Evolutionary conservation across 2,888 invertebrate genomes (phyloP), one percentile per base, ranked within the genome.

Genomic region (Flabesymbios commensalis): DNA sequence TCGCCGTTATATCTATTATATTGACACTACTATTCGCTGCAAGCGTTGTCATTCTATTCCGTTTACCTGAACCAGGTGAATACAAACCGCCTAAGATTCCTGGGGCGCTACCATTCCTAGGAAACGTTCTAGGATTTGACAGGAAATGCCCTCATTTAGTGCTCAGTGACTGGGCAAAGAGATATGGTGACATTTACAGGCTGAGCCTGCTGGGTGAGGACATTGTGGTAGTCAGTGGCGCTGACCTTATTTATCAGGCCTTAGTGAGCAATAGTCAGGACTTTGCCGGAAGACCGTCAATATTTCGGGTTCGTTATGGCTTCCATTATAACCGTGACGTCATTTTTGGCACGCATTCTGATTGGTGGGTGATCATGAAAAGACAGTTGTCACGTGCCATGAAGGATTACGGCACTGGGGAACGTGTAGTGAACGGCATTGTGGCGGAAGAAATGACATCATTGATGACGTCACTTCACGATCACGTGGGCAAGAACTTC

Each of bases 151-250:
- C 73, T 14, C 77, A 76, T 55, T 36, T 71, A 5, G 63, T 73
- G 4, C 63, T 77, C 31, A 60, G 72, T 3, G 68, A 71, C 14
- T 73, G 71, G 69, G 67, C 71, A 1, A 53, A 65, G 56, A 58
- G 57, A n/a, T 74, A 73, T 29, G 78, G 78, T 1, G 72, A 72
- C 3, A 65, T 78, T 7, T 78, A 71, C 60, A 26, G 59, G 59
- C 65, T 77, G 24, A 63, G 63, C 52, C 54, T 77, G 1, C 73
- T 67, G 29, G 68, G 68, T 3, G 73, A 75, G 39, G 72, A 75
- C 28, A 72, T 77, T 14, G 69, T 78, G 0, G 76, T 78, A 5
- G 61, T 78, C 14, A 77, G 71, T 63, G 71, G 74, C 49, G 73
- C 67, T 47, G 68, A 69, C 4, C 67, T 68, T 14, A 70, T 78